Percentiles rank a stretch among this genome's conserved stretches.
Evolutionary conservation across 2,888 invertebrate genomes (phyloP).

Genomic region (Julus scanicus): DNA sequence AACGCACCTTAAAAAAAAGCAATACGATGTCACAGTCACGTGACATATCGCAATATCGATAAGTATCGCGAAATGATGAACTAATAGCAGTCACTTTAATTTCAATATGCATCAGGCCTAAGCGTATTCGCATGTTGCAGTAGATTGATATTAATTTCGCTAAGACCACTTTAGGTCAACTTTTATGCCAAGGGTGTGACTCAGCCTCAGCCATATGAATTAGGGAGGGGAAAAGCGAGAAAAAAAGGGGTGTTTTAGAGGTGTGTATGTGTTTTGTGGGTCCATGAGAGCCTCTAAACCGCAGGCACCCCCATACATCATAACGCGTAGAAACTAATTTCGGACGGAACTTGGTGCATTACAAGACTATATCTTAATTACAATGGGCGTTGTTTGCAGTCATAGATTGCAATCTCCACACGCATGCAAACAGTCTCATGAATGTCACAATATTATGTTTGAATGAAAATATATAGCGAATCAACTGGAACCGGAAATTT

Average conservation of each 20-base stretch:
- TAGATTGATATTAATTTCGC: constrained; percentile 35
- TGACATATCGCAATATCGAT: not conserved
- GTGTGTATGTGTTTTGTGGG: not conserved
- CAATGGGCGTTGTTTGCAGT: constrained; percentile 39
- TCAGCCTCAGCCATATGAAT: not conserved
- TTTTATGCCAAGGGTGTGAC: constrained; percentile 24
- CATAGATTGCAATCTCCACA: constrained; percentile 28
- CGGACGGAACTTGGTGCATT: constrained; percentile 42
- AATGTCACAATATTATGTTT: constrained; percentile 1
- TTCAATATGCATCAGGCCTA: not conserved
- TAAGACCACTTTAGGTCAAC: not conserved
- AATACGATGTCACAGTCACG: not conserved
- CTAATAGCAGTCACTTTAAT: not conserved
- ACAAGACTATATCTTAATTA: constrained; percentile 39
- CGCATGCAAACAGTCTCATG: constrained; percentile 36
- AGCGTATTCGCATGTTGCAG: not conserved
- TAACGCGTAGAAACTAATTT: constrained; percentile 13
- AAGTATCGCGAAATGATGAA: constrained; percentile 22
- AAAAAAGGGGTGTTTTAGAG: constrained; percentile 41
- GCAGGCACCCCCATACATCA: not conserved
- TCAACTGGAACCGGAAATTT: constrained; percentile 38
- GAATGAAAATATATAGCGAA: constrained; percentile 30
- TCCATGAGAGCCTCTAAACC: not conserved
- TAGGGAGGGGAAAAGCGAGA: not conserved
- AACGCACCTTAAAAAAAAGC: not conserved